Evolutionary conservation across 1,140 invertebrate genomes (phyloP).

Genomic region (Drosophila bocki): DNA sequence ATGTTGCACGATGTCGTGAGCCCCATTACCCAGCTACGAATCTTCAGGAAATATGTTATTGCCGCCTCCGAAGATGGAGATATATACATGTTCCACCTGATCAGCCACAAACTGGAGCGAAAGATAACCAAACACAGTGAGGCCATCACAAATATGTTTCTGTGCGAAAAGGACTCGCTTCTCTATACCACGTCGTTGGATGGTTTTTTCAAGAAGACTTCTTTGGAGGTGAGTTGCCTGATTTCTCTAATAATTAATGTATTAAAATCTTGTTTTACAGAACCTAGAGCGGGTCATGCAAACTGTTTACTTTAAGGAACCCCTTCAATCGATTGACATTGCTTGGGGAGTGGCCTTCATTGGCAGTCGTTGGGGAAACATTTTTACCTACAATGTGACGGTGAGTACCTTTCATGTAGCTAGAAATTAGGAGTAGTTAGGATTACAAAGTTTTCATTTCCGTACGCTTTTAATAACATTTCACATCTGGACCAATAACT

Average conservation of each 20-base stretch:
- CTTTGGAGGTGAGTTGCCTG: conserved; percentile 57
- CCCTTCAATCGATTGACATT: conserved; percentile 77
- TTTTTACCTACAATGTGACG: conserved; percentile 69
- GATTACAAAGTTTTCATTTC: not conserved
- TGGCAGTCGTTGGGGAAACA: conserved; percentile 78
- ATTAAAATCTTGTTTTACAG: conserved; percentile 21
- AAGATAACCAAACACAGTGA: conserved; percentile 85
- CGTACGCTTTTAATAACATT: conserved; percentile 1
- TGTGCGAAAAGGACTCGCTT: conserved; percentile 50
- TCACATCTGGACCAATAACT: conserved; percentile 2
- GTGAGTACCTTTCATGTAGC: conserved; percentile 52
- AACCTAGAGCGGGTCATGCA: conserved; percentile 68
- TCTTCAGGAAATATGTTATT: conserved; percentile 70
- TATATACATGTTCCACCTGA: conserved; percentile 86
- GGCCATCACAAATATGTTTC: conserved; percentile 76
- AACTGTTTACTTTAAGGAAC: conserved; percentile 77
- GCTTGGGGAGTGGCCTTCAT: conserved; percentile 72
- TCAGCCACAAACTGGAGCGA: conserved; percentile 85
- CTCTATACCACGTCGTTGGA: conserved; percentile 80
- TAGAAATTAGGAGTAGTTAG: not conserved
- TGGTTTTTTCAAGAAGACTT: conserved; percentile 77
- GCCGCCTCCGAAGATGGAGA: conserved; percentile 87
- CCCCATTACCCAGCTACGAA: conserved; percentile 72
- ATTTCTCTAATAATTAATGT: not conserved
- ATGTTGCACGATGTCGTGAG: conserved; percentile 49